Base-by-base conservation (phyloP, 2,113 vertebrate species). In the Oreotrochilus melanogaster region DNA sequence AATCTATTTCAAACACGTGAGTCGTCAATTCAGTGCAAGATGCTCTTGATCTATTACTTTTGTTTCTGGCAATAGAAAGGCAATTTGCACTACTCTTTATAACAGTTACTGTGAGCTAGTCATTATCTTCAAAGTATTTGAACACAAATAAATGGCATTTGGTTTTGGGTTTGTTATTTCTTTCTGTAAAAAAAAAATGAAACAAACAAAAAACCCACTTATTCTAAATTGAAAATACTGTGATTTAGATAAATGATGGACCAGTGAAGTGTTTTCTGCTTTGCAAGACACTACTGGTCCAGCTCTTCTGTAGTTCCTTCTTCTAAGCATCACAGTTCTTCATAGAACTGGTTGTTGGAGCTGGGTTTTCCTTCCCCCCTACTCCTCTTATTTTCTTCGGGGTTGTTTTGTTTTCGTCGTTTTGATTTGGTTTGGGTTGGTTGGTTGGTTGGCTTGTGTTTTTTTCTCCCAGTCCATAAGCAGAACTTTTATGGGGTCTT, bases 401-500 rank as follows among this genome's bases (percentile, higher is more conserved):
- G 11, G 39, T 48, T 22, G 37, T n/a, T 21, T 19, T 30, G 8
- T 16, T 1, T 27, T 33, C 24, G 43, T 19, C 16, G 51, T 33
- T 60, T 11, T 30, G 21, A 9, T 18, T 47, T 47, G 7, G 18
- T 47, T 47, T 39, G 11, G 39, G 39, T 39, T 39, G 35, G 35
- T 37, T 39, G 39, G 39, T 39, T 39, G 39, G 39, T 39, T 39
- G 39, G 39, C 39, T 12, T 39, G 39, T 39, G 39, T 13, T 10
- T 39, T 39, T 39, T 45, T 92, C 60, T 94, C 78, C 7, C 39
- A 86, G 83, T 93, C 48, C 78, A 92, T 87, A 89, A 88, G 78
- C 48, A 83, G 81, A 97, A 97, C 30, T 95, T 96, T 91, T 93
- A 95, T 42, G 89, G 57, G 86, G 84, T 79, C 75, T 96, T 79